These are phyloP conservation scores for Cheilosia scutellata DNA, from an alignment of 2,888 invertebrate genomes.

Conservation along the genomic window DNA sequence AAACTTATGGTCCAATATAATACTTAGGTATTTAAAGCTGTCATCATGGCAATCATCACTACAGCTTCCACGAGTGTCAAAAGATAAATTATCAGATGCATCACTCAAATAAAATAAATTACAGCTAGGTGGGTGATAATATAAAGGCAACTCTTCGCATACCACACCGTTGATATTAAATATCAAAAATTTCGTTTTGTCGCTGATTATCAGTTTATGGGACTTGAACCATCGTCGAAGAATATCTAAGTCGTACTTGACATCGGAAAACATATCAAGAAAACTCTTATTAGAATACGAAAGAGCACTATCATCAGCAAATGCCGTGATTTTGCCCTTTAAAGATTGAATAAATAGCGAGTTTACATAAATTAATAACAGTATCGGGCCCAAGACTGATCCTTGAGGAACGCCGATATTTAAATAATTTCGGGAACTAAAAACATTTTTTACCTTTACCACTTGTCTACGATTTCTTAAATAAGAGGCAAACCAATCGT, in stretches of 20 bases:
- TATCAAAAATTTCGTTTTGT: constrained; percentile 17
- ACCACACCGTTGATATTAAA: background rate
- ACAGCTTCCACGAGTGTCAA: constrained; percentile 1
- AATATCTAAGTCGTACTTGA: no score
- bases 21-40: constrained; percentile 9
- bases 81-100: background rate
- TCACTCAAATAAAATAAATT: background rate
- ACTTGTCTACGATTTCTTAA: no score
- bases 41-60: constrained; percentile 3
- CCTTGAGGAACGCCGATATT: constrained; percentile 15
- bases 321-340: constrained; percentile 41
- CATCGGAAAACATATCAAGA: no score
- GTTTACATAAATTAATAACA: constrained; percentile 15
- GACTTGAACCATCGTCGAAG: no score
- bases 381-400: constrained; percentile 11
- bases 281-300: no score
- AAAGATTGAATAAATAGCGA: constrained; percentile 11
- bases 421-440: no score
- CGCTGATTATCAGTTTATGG: no score
- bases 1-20: background rate
- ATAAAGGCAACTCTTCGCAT: background rate
- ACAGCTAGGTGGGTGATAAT: constrained; percentile 15
- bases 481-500: no score
- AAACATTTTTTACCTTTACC: no score
- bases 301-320: constrained; percentile 25